Evolutionary conservation across 2,797 vertebrate species (phyloP).

Genomic region (Argya squamiceps): DNA sequence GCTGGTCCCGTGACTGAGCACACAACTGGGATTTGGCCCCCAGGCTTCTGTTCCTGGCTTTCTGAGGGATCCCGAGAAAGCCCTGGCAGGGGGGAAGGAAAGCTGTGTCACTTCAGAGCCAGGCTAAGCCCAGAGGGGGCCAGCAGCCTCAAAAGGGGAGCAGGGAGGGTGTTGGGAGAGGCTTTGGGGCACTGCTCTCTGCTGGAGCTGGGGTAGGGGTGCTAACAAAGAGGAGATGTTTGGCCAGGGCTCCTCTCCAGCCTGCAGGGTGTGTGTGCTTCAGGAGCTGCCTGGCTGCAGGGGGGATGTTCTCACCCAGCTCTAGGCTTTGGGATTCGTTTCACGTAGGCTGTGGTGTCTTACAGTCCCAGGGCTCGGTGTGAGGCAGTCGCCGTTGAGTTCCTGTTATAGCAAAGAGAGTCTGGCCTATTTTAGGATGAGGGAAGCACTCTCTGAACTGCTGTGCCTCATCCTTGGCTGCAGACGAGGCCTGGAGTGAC

Average conservation of each 20-base stretch:
- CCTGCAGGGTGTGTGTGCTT: background rate
- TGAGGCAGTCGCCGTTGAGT: background rate
- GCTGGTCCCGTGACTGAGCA: background rate
- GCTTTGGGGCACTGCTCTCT: background rate
- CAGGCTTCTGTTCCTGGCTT: conserved; percentile 23
- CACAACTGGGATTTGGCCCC: background rate
- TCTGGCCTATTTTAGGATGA: background rate
- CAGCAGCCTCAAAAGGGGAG: background rate
- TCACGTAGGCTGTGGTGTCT: background rate
- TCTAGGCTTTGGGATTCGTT: fast-evolving
- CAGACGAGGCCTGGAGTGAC: background rate
- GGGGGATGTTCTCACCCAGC: background rate
- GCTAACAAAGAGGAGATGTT: background rate
- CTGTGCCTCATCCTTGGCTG: background rate
- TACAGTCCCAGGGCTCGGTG: background rate
- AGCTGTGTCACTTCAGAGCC: background rate
- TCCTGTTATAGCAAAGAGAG: background rate
- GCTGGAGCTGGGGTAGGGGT: background rate
- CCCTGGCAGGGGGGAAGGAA: background rate
- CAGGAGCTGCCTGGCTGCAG: background rate
- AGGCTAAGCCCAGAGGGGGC: background rate
- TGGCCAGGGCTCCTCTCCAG: background rate
- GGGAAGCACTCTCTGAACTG: background rate
- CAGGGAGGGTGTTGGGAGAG: background rate
- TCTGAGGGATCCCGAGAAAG: background rate